Percentiles rank a stretch among this genome's conserved stretches.
phyloP scores from a whole-genome alignment of 2,797 vertebrate species.

The Myotis vivesi region DNA sequence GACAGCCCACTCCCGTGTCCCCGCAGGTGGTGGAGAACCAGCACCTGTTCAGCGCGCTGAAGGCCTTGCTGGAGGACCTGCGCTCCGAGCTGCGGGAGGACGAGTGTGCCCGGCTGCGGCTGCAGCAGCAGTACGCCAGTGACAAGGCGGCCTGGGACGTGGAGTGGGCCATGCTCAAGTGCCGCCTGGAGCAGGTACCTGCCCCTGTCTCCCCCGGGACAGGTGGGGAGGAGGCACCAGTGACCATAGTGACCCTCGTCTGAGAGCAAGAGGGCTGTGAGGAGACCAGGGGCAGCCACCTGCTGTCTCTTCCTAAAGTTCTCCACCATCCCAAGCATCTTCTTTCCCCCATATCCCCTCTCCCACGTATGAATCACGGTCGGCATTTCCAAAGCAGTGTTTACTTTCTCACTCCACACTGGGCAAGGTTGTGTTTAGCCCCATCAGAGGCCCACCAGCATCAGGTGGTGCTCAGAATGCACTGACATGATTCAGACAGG shows the following conservation, averaged over 20 bases:
- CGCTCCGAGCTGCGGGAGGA: slow-evolving; percentile 92
- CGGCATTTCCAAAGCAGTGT: no score
- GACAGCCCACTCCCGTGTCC: not conserved
- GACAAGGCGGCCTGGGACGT: slow-evolving; percentile 96
- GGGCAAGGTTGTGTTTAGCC: no score
- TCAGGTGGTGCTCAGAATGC: not conserved
- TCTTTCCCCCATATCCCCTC: no score
- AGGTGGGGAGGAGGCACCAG: not conserved
- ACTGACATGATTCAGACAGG: not conserved
- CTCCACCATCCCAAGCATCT: not conserved
- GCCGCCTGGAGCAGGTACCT: slow-evolving; percentile 91
- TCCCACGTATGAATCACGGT: fast-evolving
- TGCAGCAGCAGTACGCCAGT: slow-evolving; percentile 92
- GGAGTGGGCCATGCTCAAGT: slow-evolving; percentile 91
- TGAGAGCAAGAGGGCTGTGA: not conserved
- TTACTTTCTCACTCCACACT: not conserved
- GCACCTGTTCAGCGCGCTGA: slow-evolving; percentile 90
- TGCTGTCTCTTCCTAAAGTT: not conserved
- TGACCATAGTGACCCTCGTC: not conserved
- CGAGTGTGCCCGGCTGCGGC: slow-evolving; percentile 87
- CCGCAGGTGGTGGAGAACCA: slow-evolving; percentile 91
- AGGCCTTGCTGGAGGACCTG: slow-evolving; percentile 93
- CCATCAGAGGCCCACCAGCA: fast-evolving
- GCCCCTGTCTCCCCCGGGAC: fast-evolving
- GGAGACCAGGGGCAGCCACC: not conserved